Base-by-base conservation (phyloP, 1,140 invertebrate genomes). In the Formica selysi region DNA sequence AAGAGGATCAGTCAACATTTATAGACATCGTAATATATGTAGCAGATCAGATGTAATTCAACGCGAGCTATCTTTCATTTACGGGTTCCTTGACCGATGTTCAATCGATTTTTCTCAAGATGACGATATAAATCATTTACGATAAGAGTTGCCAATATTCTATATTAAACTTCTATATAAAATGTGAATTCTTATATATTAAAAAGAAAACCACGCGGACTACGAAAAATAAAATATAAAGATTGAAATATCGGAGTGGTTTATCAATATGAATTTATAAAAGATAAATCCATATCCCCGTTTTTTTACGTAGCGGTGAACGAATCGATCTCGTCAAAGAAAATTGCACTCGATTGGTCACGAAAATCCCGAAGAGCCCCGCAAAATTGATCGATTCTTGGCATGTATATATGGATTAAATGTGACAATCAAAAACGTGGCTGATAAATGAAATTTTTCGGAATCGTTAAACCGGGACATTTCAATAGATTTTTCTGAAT, bases 271-370 rank as follows among this genome's bases (percentile, higher is more conserved):
- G 1, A 61, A 61, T 73, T 73, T 13, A 62, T 44, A 76, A 38
- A 44, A 32, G 36, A 26, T 38, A 29, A 59, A 54, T 71, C n/a
- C 8, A 44, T 29, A 54, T 73, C 3, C 2, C 1, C 2, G 0
- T 1, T 38, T 19, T 83, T 44, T 32, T 29, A 26, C 13, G 16
- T 57, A n/a, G 38, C 48, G 11, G 29, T 62, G 36, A 73, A 36
- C 54, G 38, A 59, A 61, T 81, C 67, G 79, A 81, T 81, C 22
- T 41, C 38, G 11, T 62, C 79, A 36, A 74, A 83, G 68, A 83
- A 61, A 83, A 83, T 74, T 44, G 13, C 13, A 22, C 38, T 10
- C 16, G n/a, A 62, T 61, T 61, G 79, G 13, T 41, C 54, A n/a
- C 54, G n/a, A 83, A 61, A 32, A n/a, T 79, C 8, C 44, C 4